A percentile compares a stretch with the other conserved stretches of the same genome.
These are phyloP conservation scores for Ornithoptera alexandrae DNA, from an alignment of 2,888 invertebrate species.

Conservation along the genomic window DNA sequence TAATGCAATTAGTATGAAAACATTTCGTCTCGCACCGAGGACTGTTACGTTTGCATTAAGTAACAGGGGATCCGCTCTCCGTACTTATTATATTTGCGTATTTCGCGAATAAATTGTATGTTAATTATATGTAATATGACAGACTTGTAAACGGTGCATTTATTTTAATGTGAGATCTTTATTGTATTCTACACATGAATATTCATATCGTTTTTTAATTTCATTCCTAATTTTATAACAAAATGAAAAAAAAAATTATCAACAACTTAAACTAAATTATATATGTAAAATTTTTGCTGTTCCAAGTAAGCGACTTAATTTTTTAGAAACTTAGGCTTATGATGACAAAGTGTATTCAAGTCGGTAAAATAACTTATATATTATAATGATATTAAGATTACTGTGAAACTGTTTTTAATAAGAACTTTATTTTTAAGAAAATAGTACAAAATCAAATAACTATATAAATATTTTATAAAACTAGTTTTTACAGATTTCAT, in stretches of 20 bases:
- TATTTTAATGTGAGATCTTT: not conserved
- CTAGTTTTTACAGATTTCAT: too few relatives aligned
- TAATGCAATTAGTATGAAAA: constrained; percentile 63
- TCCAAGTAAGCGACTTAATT: too few relatives aligned
- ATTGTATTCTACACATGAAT: not conserved
- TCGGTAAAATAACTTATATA: too few relatives aligned
- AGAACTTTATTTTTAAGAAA: too few relatives aligned
- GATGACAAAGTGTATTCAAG: too few relatives aligned
- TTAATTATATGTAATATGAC: not conserved
- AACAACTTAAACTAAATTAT: not conserved
- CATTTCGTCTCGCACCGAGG: constrained; percentile 54
- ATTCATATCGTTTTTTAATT: not conserved
- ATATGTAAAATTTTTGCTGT: not conserved
- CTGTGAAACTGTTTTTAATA: too few relatives aligned
- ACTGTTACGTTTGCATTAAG: constrained; percentile 43
- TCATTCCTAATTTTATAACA: not conserved
- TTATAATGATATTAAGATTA: too few relatives aligned
- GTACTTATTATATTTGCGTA: constrained; percentile 11
- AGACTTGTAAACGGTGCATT: not conserved
- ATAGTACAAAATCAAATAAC: too few relatives aligned
- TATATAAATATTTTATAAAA: too few relatives aligned
- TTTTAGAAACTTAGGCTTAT: too few relatives aligned
- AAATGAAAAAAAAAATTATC: not conserved
- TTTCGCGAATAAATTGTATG: constrained; percentile 4
- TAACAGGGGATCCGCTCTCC: constrained; percentile 33